Evolutionary conservation across 2,113 vertebrate species (phyloP).

Genomic region (Neogale vison): DNA sequence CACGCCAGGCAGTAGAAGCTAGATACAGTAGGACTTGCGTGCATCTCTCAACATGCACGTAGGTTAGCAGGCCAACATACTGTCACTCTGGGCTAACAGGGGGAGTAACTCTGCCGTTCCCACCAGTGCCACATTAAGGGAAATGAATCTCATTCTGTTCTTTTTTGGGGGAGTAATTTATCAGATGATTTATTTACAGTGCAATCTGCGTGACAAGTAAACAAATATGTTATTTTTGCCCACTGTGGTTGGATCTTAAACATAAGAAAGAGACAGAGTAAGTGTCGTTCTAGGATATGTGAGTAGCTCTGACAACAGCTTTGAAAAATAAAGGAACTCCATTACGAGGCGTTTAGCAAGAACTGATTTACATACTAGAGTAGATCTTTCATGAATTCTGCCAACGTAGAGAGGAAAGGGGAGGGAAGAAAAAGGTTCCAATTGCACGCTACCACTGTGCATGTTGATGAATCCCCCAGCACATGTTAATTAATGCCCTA

Average conservation of each 20-base stretch:
- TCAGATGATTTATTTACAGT: constrained; percentile 82
- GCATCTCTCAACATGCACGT: not conserved
- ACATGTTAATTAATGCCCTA: constrained; percentile 87
- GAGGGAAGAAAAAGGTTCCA: constrained; percentile 38
- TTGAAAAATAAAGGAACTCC: constrained; percentile 83
- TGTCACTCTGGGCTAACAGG: constrained; percentile 67
- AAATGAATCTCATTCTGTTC: constrained; percentile 77
- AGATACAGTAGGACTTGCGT: not conserved
- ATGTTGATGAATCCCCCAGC: constrained; percentile 83
- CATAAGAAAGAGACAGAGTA: constrained; percentile 77
- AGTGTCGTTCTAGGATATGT: constrained; percentile 73
- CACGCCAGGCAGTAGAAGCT: not conserved
- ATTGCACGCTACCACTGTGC: constrained; percentile 70
- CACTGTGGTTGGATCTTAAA: constrained; percentile 74
- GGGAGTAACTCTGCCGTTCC: constrained; percentile 70
- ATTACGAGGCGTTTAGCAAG: constrained; percentile 78
- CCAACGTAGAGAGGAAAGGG: constrained; percentile 68
- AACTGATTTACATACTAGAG: constrained; percentile 84
- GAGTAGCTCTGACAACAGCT: constrained; percentile 77
- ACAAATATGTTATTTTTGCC: constrained; percentile 80
- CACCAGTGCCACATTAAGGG: constrained; percentile 64
- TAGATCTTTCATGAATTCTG: constrained; percentile 83
- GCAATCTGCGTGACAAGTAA: constrained; percentile 72
- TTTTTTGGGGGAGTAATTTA: constrained; percentile 71
- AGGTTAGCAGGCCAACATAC: constrained; percentile 53